Conservation (phyloP, 1,140 invertebrate species). For the Cyclargus thomasi region DNA sequence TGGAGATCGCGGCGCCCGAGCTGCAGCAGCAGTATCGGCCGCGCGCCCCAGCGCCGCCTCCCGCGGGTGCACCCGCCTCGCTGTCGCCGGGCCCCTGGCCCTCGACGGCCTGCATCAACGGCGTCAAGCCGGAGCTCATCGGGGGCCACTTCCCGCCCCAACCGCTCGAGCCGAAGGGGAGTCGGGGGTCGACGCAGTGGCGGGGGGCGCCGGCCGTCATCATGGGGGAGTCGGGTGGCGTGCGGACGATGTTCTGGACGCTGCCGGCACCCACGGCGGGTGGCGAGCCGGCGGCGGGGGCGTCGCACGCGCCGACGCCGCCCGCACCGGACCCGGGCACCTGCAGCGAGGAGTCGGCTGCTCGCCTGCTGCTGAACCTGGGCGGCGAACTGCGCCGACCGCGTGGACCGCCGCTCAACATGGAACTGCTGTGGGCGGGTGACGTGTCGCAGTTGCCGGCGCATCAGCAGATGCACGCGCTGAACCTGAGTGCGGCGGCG, state of each 20-base stretch:
- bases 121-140: conserved; percentile 86
- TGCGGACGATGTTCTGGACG: conserved; percentile 94
- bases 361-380: conserved; percentile 87
- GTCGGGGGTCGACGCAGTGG: conserved; percentile 76
- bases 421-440: conserved; percentile 93
- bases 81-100: conserved; percentile 76
- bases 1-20: conserved; percentile 51
- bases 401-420: conserved; percentile 85
- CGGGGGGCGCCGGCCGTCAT: conserved; percentile 89
- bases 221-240: conserved; percentile 93
- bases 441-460: conserved; percentile 88
- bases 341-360: conserved; percentile 85
- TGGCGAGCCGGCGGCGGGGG: conserved; percentile 64
- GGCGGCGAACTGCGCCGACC: conserved; percentile 80
- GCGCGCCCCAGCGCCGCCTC: conserved; percentile 46
- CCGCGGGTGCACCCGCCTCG: conserved; percentile 50
- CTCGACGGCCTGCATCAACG: conserved; percentile 80
- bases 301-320: conserved; percentile 70
- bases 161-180: conserved; percentile 77
- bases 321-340: conserved; percentile 67
- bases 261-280: conserved; percentile 76
- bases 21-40: conserved; percentile 53
- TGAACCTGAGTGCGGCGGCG: conserved; percentile 83
- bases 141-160: conserved; percentile 80
- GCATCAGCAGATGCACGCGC: conserved; percentile 86